Evolutionary conservation across 1,140 invertebrate species (phyloP), one percentile per base, ranked within the genome.

Genomic region (Argopecten irradians): DNA sequence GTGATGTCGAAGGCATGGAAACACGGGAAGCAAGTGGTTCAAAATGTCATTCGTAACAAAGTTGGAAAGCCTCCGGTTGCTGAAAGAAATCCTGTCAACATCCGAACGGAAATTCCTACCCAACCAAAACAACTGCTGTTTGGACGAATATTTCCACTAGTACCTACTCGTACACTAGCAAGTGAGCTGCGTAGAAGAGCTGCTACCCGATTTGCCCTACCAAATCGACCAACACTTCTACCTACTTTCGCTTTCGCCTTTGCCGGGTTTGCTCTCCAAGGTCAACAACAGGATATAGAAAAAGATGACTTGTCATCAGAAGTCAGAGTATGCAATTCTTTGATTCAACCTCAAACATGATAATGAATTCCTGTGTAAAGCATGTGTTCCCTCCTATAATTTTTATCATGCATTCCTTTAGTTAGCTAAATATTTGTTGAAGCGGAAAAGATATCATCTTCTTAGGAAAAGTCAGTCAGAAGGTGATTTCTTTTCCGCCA

Each of bases 171-270:
- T 3, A 71, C 55, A 28, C n/a, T 71, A 16, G 55, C 55, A 16
- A 71, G 55, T 71, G 55, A 71, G 16, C 55, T 71, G 55, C 55
- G 55, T 28, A 71, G 55, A 71, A 71, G 55, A 71, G 55, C 55
- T 0, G 55, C 55, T 71, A 71, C n/a, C 28, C 55, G 55, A 28
- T 71, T 71, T 71, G 55, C 55, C 7, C n/a, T 71, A 11, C 55
- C 55, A n/a, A 28, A 28, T 71, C 55, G 55, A 71, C 55, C 55
- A 71, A 71, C 55, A 28, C 55, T 71, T 71, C 55, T 71, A 71
- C 55, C 55, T 11, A 71, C 55, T 71, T 71, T 71, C 55, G 55
- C 55, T n/a, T 71, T 71, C 3, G 55, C 55, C 55, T 71, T 71
- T 71, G 55, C 55, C 5, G 55, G 55, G 28, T n/a, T 71, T 71